Conservation (phyloP, 30 jellyfish, hydroid and myxozoan genomes). For the Hydra vulgaris region DNA sequence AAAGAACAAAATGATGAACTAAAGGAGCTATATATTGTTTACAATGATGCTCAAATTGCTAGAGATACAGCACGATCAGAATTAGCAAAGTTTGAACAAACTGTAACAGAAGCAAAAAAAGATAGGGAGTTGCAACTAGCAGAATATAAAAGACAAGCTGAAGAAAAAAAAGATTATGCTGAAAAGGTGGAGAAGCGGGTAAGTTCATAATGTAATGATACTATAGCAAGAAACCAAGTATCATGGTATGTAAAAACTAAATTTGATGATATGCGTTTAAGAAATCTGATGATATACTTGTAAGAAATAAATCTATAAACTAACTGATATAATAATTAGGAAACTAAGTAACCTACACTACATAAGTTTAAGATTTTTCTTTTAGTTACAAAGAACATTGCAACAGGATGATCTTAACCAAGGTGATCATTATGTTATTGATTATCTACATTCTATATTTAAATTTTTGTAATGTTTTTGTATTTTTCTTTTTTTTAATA, state of each 20-base stretch:
- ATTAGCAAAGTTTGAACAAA: slow-evolving; percentile 70
- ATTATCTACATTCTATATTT: no score
- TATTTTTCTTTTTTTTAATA: no score
- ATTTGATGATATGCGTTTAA: background rate
- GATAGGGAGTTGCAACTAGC: slow-evolving; percentile 79
- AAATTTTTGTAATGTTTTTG: no score
- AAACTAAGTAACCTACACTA: no score
- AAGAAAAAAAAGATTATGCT: slow-evolving; percentile 94
- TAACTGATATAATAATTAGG: no score
- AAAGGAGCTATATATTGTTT: slow-evolving; percentile 72
- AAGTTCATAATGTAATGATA: no score
- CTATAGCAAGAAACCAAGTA: background rate
- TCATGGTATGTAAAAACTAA: background rate
- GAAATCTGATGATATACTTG: background rate
- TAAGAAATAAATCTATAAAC: background rate
- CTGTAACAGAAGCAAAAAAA: slow-evolving; percentile 80
- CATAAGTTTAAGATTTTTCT: no score
- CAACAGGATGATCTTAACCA: slow-evolving; percentile 75
- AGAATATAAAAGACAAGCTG: slow-evolving; percentile 93
- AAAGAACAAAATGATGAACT: slow-evolving; percentile 82
- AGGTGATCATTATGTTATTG: slow-evolving; percentile 48
- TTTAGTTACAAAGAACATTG: slow-evolving; percentile 71
- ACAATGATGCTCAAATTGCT: slow-evolving; percentile 94
- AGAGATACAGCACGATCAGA: slow-evolving; percentile 82
- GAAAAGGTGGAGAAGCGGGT: slow-evolving; percentile 93